Base-by-base conservation (phyloP, 2,797 vertebrate species). In the Sternotherus odoratus region DNA sequence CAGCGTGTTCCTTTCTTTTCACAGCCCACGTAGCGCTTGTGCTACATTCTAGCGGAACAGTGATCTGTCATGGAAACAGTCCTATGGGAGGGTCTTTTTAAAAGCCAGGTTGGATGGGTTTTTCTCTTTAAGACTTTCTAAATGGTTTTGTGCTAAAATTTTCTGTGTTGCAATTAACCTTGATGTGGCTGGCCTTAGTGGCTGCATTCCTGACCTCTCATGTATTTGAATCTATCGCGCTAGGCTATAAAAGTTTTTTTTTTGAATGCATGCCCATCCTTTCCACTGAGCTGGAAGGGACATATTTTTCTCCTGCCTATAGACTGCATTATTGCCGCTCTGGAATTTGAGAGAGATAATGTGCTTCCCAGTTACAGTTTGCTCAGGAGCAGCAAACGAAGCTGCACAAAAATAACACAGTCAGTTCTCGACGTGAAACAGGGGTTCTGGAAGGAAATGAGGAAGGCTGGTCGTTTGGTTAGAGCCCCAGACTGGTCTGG, bases 61-160 rank as follows among this genome's bases (percentile, higher is more conserved):
- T 24, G 21, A 89, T 74, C 94, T 95, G 89, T 92, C 92, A 91
- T 63, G 89, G 82, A 46, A 89, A 95, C 89, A 95, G 77, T 83
- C 82, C 87, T 12, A 63, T 23, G 17, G 88, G 74, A 90, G 82
- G 91, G 46, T 26, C 79, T 91, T 72, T 1, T 56, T 72, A 82
- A 81, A 51, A 28, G 15, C 50, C 24, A 77, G 2, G 16, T 15
- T 30, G 3, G 54, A 5, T 26, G 11, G 33, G 36, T 33, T 75
- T 60, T 53, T 50, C 63, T 51, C 63, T 24, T 13, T 69, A n/a
- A 69, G 49, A 33, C 21, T 39, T 33, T 49, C 26, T 49, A 43
- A n/a, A 36, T 6, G 15, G 53, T 30, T 53, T 26, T 0, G 0
- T 46, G 87, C 77, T 87, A 60, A 33, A 2, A 77, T 11, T 12